A percentile compares a stretch with the other conserved stretches of the same genome.
Conservation (phyloP, 2,113 vertebrate species). For the Martes martes region DNA sequence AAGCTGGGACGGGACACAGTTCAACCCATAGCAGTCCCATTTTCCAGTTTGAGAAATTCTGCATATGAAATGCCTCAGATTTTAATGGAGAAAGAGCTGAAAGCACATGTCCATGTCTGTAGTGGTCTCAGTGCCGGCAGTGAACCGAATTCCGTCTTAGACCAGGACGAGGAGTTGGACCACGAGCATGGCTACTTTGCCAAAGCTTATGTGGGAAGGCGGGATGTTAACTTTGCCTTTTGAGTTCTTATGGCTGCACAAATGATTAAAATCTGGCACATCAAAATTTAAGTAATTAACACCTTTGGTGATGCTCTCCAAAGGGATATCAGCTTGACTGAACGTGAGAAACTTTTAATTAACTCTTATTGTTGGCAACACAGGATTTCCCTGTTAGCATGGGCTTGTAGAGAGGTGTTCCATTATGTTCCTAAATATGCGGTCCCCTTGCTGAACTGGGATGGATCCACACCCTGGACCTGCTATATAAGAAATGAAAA, state of each 20-base stretch:
- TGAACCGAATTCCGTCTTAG: background rate
- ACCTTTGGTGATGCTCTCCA: slow-evolving; percentile 36
- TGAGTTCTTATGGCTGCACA: background rate
- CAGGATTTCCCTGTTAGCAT: background rate
- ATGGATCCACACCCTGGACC: background rate
- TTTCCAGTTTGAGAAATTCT: background rate
- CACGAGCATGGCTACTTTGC: background rate
- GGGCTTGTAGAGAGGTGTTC: slow-evolving; percentile 32
- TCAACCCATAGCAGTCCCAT: background rate
- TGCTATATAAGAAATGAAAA: background rate
- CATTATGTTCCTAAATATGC: background rate
- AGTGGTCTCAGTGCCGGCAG: background rate
- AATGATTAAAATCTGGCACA: slow-evolving; percentile 24
- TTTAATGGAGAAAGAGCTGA: background rate
- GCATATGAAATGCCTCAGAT: background rate
- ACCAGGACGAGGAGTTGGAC: no score
- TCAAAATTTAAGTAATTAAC: slow-evolving; percentile 51
- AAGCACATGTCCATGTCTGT: background rate
- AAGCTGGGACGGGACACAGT: background rate
- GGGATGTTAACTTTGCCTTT: background rate
- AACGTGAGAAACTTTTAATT: slow-evolving; percentile 56
- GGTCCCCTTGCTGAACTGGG: background rate
- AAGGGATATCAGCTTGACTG: slow-evolving; percentile 30
- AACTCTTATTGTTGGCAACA: slow-evolving; percentile 30
- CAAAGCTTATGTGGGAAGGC: background rate